These are phyloP conservation scores for Polylopha cassiicola DNA, from an alignment of 2,888 invertebrate genomes.

Conservation along the genomic window DNA sequence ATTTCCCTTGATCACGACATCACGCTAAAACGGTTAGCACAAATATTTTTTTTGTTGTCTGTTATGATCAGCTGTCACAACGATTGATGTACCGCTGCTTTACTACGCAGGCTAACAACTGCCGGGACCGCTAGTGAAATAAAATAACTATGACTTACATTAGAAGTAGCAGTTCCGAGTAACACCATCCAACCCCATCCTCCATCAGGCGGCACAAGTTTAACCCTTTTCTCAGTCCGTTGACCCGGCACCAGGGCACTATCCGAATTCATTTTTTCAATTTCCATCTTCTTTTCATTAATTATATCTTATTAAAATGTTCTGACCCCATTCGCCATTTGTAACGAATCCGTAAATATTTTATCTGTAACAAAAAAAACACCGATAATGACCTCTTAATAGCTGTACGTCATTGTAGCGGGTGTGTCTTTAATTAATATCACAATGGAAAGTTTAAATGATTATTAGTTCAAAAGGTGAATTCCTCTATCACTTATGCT, in stretches of 20 bases:
- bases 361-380: constrained; percentile 6
- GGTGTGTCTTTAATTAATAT: constrained; percentile 14
- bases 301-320: too few relatives aligned
- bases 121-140: too few relatives aligned
- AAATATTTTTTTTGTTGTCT: too few relatives aligned
- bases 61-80: too few relatives aligned
- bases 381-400: not conserved
- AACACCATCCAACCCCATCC: constrained; percentile 87
- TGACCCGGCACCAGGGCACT: constrained; percentile 35
- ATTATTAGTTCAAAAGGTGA: too few relatives aligned
- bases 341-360: not conserved
- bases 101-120: not conserved
- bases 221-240: constrained; percentile 51
- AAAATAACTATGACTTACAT: constrained; percentile 67
- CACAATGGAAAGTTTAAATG: too few relatives aligned
- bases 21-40: too few relatives aligned
- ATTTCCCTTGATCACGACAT: too few relatives aligned
- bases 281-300: too few relatives aligned
- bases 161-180: constrained; percentile 79
- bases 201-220: constrained; percentile 79
- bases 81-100: not conserved
- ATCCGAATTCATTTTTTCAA: constrained; percentile 40
- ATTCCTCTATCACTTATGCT: too few relatives aligned
- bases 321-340: too few relatives aligned
- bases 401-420: constrained; percentile 12